Evolutionary conservation across 2,888 invertebrate species (phyloP), one percentile per base, ranked within the genome.

Genomic region (Sinodicranocentrus sp.): DNA sequence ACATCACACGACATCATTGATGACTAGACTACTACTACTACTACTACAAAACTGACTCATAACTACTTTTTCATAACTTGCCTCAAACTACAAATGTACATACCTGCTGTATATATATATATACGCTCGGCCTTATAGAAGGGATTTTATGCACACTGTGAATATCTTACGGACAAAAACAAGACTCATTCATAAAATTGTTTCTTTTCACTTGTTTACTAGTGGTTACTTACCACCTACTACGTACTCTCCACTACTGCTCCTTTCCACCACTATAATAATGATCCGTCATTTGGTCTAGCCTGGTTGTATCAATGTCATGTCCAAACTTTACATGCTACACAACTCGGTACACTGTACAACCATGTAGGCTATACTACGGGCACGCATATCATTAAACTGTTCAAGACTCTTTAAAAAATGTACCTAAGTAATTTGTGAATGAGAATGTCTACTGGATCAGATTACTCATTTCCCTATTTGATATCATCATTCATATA

Each of bases 131-230:
- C 15, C 10, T 10, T n/a, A 48, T n/a, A 48, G 48, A 57, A 3
- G 21, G 21, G 15, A n/a, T 63, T 63, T 48, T 65, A 65, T 65
- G 75, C 54, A 54, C 33, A 65, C 19, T 15, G 3, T 3, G 15
- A 3, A 48, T 48, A 5, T 19, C 21, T 65, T 17, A 15, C 67
- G 61, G 54, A 59, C 61, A 59, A 67, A 23, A 77, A 44, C 76
- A 59, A 52, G 78, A 61, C 68, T 78, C 78, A 78, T 78, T 78
- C 78, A 78, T 70, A 78, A 76, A 75, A 67, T 39, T 67, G 76
- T 54, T 39, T 28, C 65, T 43, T 48, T 75, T 75, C 43, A 63
- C 44, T 77, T 13, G 23, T 52, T 76, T 52, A 59, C 61, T 48
- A 78, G 26, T 78, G 33, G 33, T 48, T 48, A 19, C 21, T 15